Percentiles rank a stretch among this genome's conserved stretches.
Conservation (phyloP, 2,797 vertebrate genomes). For the Lemur catta region DNA sequence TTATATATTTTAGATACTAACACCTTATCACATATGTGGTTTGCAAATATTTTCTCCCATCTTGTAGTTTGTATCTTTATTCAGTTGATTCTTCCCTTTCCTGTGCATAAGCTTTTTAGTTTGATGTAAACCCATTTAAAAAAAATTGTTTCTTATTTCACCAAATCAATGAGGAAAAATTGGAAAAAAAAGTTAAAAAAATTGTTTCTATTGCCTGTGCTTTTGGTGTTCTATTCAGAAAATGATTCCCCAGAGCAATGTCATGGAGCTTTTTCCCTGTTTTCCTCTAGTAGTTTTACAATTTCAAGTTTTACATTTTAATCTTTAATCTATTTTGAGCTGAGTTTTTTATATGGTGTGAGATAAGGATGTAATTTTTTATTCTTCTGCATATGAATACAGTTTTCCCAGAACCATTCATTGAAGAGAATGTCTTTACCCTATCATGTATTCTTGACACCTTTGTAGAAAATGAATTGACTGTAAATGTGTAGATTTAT, state of each 20-base stretch:
- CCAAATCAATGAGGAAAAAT: no score
- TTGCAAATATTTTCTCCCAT: neutral
- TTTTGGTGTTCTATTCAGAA: neutral
- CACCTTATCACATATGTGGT: neutral
- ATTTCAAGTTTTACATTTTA: neutral
- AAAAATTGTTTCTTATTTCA: neutral
- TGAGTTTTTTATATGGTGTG: neutral
- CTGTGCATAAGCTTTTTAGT: neutral
- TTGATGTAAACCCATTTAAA: neutral
- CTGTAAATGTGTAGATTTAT: neutral
- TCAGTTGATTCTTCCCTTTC: neutral
- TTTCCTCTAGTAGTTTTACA: neutral
- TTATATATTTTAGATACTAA: neutral
- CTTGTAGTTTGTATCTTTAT: neutral
- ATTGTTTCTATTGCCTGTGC: neutral
- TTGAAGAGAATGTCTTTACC: neutral
- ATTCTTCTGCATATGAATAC: neutral
- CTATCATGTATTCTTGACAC: neutral
- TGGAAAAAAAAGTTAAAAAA: no score
- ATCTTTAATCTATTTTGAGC: neutral
- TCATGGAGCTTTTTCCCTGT: neutral
- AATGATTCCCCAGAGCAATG: neutral
- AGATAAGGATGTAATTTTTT: neutral
- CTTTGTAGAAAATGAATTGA: neutral
- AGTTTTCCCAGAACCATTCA: neutral